Percentiles rank a stretch among this genome's conserved stretches.
Evolutionary conservation across 2,113 vertebrate species (phyloP).

Genomic region (Dasyornis broadbenti): DNA sequence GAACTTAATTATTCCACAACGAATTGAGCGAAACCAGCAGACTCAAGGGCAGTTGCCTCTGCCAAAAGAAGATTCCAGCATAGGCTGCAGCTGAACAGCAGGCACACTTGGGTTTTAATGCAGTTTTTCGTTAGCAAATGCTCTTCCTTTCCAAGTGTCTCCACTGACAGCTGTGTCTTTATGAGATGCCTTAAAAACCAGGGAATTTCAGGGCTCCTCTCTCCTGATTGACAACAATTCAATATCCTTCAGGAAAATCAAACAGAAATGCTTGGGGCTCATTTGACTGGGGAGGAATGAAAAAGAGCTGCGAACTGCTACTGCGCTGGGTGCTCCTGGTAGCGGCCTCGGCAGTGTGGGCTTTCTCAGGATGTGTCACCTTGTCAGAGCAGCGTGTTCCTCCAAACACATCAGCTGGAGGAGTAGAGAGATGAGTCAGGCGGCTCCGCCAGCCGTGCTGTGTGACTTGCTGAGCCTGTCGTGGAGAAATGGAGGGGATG

Average conservation of each 20-base stretch:
- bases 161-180: conserved; percentile 22
- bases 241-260: conserved; percentile 9
- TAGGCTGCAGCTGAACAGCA: neutral
- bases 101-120: neutral
- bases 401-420: conserved; percentile 61
- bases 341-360: conserved; percentile 43
- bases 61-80: conserved; percentile 6
- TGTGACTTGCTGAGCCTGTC: neutral
- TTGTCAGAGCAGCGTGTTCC: conserved; percentile 61
- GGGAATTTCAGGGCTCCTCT: conserved; percentile 14
- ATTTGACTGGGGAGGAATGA: conserved; percentile 5
- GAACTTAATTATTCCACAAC: conserved; percentile 3
- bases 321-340: conserved; percentile 16
- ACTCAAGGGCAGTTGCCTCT: neutral
- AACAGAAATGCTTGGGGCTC: conserved; percentile 22
- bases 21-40: neutral
- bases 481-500: neutral
- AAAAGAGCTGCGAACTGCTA: conserved; percentile 22
- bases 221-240: conserved; percentile 30
- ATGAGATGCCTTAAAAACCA: neutral
- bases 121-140: neutral
- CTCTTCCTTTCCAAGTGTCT: neutral
- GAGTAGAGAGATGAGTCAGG: conserved; percentile 60
- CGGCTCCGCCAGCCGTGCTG: neutral
- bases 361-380: conserved; percentile 63